Conservation (phyloP, 1,140 invertebrate genomes). For the Papilio glaucus region DNA sequence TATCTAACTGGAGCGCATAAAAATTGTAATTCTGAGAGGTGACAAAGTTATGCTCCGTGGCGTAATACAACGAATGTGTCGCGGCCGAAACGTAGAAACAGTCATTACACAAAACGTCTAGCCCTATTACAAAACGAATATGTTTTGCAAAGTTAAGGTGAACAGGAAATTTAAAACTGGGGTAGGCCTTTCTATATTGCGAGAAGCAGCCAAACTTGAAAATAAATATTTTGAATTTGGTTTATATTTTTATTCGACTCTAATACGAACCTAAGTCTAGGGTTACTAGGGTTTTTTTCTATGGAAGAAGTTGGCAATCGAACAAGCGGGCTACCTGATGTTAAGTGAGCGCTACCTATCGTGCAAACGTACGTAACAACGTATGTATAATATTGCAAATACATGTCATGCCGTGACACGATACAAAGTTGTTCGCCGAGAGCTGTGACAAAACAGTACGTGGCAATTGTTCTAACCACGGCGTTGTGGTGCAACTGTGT, state of each 20-base stretch:
- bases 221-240: too few relatives aligned
- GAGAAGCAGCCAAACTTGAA: background rate
- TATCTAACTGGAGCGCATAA: conserved; percentile 7
- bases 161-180: background rate
- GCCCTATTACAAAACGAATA: conserved; percentile 1
- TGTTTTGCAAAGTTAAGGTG: too few relatives aligned
- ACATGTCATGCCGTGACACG: conserved; percentile 6
- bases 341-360: too few relatives aligned
- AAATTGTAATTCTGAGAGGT: conserved; percentile 13
- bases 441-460: background rate
- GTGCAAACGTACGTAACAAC: too few relatives aligned
- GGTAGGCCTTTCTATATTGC: background rate
- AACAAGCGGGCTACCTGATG: too few relatives aligned
- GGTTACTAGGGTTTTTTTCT: too few relatives aligned
- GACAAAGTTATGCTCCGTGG: conserved; percentile 1
- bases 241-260: too few relatives aligned
- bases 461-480: background rate
- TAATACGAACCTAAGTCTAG: too few relatives aligned
- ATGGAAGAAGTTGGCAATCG: too few relatives aligned
- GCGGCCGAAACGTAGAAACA: background rate
- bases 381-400: background rate
- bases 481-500: background rate
- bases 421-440: background rate
- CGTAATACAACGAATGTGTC: conserved; percentile 15
- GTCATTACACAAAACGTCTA: background rate